A percentile compares a stretch with the other conserved stretches of the same genome.
These are phyloP conservation scores for Coluber constrictor DNA, from an alignment of 2,797 vertebrate species.

Conservation along the genomic window DNA sequence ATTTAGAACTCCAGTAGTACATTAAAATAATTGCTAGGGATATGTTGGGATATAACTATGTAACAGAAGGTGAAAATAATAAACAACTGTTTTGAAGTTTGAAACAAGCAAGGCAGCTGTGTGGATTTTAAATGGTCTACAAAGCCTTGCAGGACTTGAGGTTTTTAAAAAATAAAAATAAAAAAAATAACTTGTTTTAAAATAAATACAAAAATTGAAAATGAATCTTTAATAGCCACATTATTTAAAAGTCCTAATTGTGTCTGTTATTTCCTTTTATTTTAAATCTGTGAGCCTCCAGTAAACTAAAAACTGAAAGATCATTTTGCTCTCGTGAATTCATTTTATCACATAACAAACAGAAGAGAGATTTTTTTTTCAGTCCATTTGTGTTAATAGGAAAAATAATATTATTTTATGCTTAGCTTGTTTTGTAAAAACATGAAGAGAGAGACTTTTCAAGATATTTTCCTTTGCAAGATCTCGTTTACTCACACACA, in stretches of 20 bases:
- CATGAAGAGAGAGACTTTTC: neutral
- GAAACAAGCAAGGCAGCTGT: neutral
- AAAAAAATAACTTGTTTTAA: neutral
- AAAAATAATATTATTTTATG: neutral
- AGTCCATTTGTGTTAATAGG: neutral
- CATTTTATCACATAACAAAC: neutral
- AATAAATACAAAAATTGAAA: neutral
- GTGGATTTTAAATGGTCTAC: neutral
- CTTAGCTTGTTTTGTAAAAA: slow-evolving; percentile 1
- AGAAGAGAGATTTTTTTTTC: neutral
- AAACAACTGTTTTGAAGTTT: neutral
- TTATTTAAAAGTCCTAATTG: neutral
- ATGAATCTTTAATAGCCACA: neutral
- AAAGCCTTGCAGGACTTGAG: neutral
- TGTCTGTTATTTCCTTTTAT: neutral
- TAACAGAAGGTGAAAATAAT: neutral
- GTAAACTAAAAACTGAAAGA: neutral
- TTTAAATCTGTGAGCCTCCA: neutral
- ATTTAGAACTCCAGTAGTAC: neutral
- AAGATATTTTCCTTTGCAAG: neutral
- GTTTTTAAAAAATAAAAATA: no score
- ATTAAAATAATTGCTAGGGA: neutral
- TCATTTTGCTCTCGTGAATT: neutral
- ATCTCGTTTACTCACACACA: neutral
- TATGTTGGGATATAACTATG: neutral